phyloP scores from a whole-genome alignment of 1,140 invertebrate species.

The Tetragnatha versicolor region DNA sequence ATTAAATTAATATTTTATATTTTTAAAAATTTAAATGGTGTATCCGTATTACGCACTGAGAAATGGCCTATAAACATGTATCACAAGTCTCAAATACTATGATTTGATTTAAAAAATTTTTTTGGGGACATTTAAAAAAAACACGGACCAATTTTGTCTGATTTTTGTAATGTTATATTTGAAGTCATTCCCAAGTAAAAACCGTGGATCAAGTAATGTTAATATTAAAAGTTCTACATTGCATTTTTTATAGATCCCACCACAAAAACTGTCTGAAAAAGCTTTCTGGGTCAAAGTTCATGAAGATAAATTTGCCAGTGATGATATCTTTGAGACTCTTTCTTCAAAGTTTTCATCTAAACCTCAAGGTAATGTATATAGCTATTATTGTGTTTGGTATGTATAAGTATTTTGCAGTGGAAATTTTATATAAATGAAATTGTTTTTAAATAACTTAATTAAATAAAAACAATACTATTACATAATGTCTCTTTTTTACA shows the following conservation, averaged over 20 bases:
- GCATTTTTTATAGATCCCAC: slow-evolving; percentile 72
- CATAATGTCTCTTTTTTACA: slow-evolving; percentile 3
- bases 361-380: slow-evolving; percentile 68
- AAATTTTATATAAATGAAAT: not conserved
- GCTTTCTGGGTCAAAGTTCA: slow-evolving; percentile 94
- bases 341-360: slow-evolving; percentile 87
- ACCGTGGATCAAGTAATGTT: too few relatives aligned
- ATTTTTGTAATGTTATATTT: too few relatives aligned
- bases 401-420: not conserved
- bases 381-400: not conserved
- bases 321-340: slow-evolving; percentile 83
- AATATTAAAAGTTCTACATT: too few relatives aligned
- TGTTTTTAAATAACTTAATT: not conserved
- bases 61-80: too few relatives aligned
- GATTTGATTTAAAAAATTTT: too few relatives aligned
- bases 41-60: too few relatives aligned
- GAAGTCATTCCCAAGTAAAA: too few relatives aligned
- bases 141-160: too few relatives aligned
- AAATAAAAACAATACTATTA: slow-evolving; percentile 2
- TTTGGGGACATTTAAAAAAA: too few relatives aligned
- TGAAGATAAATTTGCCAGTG: slow-evolving; percentile 85
- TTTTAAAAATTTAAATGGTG: too few relatives aligned
- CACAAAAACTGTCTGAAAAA: slow-evolving; percentile 89
- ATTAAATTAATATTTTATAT: too few relatives aligned
- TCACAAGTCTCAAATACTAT: too few relatives aligned